A percentile compares a stretch with the other conserved stretches of the same genome.
Evolutionary conservation across 2,113 vertebrate genomes (phyloP).

Genomic region (Sterna hirundo): DNA sequence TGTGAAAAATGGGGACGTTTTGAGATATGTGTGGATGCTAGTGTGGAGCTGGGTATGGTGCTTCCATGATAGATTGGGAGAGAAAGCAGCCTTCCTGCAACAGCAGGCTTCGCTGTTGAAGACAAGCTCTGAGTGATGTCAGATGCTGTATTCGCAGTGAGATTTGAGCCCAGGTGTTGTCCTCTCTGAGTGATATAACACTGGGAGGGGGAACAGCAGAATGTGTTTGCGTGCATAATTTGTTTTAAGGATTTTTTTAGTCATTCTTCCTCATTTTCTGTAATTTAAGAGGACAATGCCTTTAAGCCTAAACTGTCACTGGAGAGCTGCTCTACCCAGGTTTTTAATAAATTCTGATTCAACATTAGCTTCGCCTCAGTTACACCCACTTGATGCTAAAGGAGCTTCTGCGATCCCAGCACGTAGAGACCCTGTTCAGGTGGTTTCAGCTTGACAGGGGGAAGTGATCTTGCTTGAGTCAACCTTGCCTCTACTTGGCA

Average conservation of each 20-base stretch:
- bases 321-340: background rate
- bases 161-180: background rate
- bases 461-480: background rate
- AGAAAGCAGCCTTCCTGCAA: background rate
- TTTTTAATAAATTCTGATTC: background rate
- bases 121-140: background rate
- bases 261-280: background rate
- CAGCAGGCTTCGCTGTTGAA: background rate
- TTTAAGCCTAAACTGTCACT: background rate
- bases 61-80: background rate
- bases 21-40: background rate
- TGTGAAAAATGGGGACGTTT: background rate
- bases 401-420: background rate
- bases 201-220: background rate
- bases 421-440: accelerated
- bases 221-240: accelerated
- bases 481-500: background rate
- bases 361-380: background rate
- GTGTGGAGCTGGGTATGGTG: background rate
- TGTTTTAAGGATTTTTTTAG: background rate
- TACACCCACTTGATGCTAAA: background rate
- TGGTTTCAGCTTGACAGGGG: background rate
- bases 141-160: background rate
- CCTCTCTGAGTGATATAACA: background rate
- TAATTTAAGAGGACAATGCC: background rate